Conservation (phyloP, 2,888 invertebrate genomes). For the Lasioglossum oenotherae region DNA sequence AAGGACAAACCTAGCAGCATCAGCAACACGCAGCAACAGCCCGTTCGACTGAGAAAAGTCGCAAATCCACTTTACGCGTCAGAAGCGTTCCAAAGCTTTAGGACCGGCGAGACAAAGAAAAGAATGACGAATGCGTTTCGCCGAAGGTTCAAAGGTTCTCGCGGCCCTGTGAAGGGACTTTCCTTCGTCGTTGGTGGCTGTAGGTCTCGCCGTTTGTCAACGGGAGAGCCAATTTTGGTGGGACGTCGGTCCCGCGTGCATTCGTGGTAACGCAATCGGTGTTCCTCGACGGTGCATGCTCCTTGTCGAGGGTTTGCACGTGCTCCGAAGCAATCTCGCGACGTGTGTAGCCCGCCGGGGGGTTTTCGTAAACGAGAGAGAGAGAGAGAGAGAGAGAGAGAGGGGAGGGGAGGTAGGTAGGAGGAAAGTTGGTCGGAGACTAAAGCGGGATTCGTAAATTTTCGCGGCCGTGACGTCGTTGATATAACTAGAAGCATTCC, state of each 20-base stretch:
- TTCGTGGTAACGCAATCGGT: slow-evolving; percentile 53
- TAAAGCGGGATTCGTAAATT: slow-evolving; percentile 61
- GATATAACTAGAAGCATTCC: slow-evolving; percentile 65
- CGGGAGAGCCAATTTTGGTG: slow-evolving; percentile 47
- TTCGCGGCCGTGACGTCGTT: slow-evolving; percentile 63
- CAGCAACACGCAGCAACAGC: neutral
- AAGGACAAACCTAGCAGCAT: neutral
- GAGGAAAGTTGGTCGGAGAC: slow-evolving; percentile 25
- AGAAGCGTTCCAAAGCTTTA: neutral
- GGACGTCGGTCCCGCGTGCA: slow-evolving; percentile 42
- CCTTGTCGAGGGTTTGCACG: slow-evolving; percentile 43
- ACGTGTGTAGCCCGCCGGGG: slow-evolving; percentile 37
- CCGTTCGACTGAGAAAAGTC: neutral
- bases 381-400: neutral
- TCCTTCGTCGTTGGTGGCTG: neutral
- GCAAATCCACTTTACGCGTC: slow-evolving; percentile 1
- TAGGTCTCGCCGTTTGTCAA: slow-evolving; percentile 43
- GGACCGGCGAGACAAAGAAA: slow-evolving; percentile 2
- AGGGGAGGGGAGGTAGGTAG: neutral
- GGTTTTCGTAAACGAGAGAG: neutral
- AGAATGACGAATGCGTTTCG: neutral
- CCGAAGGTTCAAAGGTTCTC: neutral
- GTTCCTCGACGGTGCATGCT: slow-evolving; percentile 39
- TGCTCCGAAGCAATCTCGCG: slow-evolving; percentile 58
- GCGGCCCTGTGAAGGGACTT: neutral